Evolutionary conservation across 2,113 vertebrate species (phyloP).

Genomic region (Malurus alboscapulatus): DNA sequence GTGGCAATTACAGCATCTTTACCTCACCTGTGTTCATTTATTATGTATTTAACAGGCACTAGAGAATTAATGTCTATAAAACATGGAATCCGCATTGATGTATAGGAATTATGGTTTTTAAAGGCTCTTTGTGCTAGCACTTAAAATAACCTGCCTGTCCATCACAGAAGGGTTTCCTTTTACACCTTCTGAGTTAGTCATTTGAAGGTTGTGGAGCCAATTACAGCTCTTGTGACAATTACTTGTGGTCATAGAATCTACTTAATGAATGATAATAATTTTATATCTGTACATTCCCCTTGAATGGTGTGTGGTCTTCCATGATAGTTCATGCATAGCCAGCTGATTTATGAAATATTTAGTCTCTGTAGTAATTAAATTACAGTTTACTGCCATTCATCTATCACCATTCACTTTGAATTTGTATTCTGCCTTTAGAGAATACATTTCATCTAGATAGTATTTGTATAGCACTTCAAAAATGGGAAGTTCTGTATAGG

Average conservation of each 20-base stretch:
- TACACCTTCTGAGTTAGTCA: neutral
- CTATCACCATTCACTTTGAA: neutral
- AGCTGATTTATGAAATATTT: neutral
- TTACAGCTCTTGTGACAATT: neutral
- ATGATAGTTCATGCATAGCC: neutral
- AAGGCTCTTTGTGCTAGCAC: neutral
- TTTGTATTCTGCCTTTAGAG: neutral
- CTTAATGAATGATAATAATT: neutral
- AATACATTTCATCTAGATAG: neutral
- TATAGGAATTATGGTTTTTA: slow-evolving; percentile 69
- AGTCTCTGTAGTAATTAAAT: neutral
- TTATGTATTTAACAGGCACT: slow-evolving; percentile 94
- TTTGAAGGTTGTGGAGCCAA: neutral
- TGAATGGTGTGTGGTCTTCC: neutral
- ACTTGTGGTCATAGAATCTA: neutral
- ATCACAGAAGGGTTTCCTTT: neutral
- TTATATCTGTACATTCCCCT: neutral
- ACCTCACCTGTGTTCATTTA: slow-evolving; percentile 89
- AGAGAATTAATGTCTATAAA: slow-evolving; percentile 90
- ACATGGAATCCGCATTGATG: slow-evolving; percentile 87
- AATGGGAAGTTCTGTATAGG: neutral
- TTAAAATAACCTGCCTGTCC: neutral
- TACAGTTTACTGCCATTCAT: neutral
- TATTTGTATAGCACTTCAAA: neutral
- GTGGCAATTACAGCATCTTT: slow-evolving; percentile 88